Evolutionary conservation across 2,797 vertebrate species (phyloP).

Genomic region (Pipistrellus nathusii): DNA sequence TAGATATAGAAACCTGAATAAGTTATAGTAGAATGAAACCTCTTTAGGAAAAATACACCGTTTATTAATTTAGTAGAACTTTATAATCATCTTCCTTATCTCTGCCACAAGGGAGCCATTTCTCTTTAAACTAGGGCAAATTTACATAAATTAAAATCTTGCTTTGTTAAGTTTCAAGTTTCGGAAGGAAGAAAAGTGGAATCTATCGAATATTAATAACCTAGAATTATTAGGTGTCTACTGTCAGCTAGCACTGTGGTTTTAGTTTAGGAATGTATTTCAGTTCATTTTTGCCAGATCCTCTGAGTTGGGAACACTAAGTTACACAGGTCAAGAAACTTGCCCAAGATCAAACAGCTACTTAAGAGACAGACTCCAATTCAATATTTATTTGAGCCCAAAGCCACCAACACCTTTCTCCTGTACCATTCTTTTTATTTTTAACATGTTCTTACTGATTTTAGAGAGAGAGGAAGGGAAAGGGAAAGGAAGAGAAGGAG

Average conservation of each 20-base stretch:
- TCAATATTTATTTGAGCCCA: background rate
- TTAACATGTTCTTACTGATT: background rate
- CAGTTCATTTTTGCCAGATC: background rate
- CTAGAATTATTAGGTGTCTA: background rate
- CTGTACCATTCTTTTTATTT: background rate
- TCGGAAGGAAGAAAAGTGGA: background rate
- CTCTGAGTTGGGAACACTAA: background rate
- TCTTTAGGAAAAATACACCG: background rate
- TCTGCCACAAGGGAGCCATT: constrained; percentile 50
- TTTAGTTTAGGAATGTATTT: background rate
- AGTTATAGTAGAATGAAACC: background rate
- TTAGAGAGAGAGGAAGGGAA: background rate
- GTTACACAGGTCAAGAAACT: background rate
- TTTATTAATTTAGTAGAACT: constrained; percentile 56
- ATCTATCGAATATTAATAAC: constrained; percentile 52
- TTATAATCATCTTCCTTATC: constrained; percentile 59
- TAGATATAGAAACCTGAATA: background rate
- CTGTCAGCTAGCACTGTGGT: background rate
- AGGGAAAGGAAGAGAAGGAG: background rate
- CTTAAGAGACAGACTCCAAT: background rate
- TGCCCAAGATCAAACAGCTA: background rate
- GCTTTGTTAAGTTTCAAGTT: constrained; percentile 51
- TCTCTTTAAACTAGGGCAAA: constrained; percentile 62
- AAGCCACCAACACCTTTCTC: background rate
- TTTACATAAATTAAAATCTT: constrained; percentile 66